Conservation (phyloP, 2,888 invertebrate genomes). For the Iselma pallidipennis region DNA sequence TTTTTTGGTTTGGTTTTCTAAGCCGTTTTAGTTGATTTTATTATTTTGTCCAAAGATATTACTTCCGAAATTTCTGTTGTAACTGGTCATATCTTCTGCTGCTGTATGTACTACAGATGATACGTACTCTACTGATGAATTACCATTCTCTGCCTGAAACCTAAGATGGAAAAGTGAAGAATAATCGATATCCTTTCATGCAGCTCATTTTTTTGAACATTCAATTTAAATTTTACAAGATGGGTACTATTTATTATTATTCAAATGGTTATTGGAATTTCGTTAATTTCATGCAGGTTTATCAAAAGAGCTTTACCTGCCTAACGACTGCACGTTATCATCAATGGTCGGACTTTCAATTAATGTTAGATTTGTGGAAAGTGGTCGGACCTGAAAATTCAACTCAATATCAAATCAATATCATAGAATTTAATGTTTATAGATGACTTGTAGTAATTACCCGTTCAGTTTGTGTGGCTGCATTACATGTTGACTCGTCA, state of each 20-base stretch:
- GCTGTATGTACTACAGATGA: background rate
- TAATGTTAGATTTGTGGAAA: slow-evolving; percentile 63
- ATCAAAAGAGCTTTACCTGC: slow-evolving; percentile 56
- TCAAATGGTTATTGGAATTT: background rate
- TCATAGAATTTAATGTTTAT: background rate
- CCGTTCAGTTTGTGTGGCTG: slow-evolving; percentile 86
- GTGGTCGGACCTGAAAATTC: slow-evolving; percentile 60
- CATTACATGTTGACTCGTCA: slow-evolving; percentile 70
- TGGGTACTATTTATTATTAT: too few species aligned
- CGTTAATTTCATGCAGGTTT: background rate
- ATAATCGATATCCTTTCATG: background rate
- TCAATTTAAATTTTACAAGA: background rate
- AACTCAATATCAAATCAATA: slow-evolving; percentile 8
- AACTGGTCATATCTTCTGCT: background rate
- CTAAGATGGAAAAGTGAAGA: background rate
- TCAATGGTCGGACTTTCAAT: slow-evolving; percentile 61
- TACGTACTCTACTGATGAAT: background rate
- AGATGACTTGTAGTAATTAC: too few species aligned
- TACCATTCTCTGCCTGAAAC: background rate
- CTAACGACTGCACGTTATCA: slow-evolving; percentile 59
- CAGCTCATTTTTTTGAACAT: background rate
- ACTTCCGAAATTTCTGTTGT: background rate
- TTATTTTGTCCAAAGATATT: background rate
- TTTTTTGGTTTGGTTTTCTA: background rate
- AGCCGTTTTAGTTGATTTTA: background rate